These are phyloP conservation scores for Regulus satrapa DNA, from an alignment of 2,113 vertebrate genomes.

Conservation along the genomic window DNA sequence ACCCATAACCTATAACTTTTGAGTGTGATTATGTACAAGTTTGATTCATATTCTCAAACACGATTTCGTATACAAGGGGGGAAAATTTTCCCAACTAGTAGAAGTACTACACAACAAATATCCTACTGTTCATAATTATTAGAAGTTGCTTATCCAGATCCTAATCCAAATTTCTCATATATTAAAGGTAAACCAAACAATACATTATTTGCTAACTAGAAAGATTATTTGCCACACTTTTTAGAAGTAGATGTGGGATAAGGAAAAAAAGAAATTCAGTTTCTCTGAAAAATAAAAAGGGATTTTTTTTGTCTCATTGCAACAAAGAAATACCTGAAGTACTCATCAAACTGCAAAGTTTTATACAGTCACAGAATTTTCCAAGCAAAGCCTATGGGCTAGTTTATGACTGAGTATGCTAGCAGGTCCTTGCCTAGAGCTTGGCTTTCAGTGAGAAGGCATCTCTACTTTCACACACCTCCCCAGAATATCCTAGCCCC, in stretches of 20 bases:
- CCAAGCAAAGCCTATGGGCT: neutral
- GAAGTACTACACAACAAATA: neutral
- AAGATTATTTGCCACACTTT: too few species aligned
- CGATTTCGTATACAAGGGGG: neutral
- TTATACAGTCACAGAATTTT: neutral
- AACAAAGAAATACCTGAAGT: neutral
- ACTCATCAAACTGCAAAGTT: neutral
- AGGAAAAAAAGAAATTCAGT: neutral
- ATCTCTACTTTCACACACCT: neutral
- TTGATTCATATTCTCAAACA: neutral
- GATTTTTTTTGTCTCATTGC: neutral
- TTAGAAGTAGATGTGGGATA: neutral
- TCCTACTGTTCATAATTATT: neutral
- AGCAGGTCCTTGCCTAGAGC: neutral
- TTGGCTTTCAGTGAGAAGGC: neutral
- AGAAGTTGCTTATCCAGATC: neutral
- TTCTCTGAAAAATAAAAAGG: neutral
- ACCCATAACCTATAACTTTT: neutral
- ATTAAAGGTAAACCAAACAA: neutral
- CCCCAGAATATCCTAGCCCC: neutral
- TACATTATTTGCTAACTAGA: neutral
- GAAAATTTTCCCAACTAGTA: neutral
- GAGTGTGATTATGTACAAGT: neutral
- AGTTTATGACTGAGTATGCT: neutral
- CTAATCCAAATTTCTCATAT: neutral